Percentiles rank a stretch among this genome's conserved stretches.
phyloP scores from a whole-genome alignment of 2,797 vertebrate species.

The Gastrophryne carolinensis region DNA sequence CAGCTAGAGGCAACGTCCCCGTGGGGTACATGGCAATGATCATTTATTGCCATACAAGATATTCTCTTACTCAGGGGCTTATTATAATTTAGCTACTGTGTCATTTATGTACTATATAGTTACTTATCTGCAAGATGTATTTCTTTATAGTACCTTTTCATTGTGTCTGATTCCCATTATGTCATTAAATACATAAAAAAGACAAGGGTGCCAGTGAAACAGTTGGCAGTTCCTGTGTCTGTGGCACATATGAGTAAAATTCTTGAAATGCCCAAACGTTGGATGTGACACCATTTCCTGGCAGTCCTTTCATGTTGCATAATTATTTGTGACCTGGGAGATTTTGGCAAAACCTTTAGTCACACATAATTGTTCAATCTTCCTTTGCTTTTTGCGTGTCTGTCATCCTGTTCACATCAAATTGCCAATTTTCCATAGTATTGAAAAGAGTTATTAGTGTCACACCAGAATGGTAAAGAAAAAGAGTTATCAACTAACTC shows the following conservation, averaged over 20 bases:
- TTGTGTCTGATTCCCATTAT: conserved; percentile 2
- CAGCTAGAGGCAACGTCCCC: no score
- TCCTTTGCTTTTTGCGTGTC: conserved; percentile 25
- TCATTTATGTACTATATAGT: not conserved
- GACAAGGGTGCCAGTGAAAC: conserved; percentile 22
- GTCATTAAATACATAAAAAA: not conserved
- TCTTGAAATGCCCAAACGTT: not conserved
- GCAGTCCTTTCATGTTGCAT: conserved; percentile 35
- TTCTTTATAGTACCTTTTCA: conserved; percentile 19
- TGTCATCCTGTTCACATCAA: conserved; percentile 50
- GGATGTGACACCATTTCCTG: conserved; percentile 19
- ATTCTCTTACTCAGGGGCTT: no score
- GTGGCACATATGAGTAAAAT: conserved; percentile 3
- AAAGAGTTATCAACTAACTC: not conserved
- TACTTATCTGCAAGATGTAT: not conserved
- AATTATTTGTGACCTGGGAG: conserved; percentile 41
- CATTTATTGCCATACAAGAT: no score
- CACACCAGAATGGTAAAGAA: conserved; percentile 4
- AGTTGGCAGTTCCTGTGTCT: conserved; percentile 30
- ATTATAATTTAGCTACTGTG: no score
- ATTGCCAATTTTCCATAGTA: conserved; percentile 39
- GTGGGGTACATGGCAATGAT: no score
- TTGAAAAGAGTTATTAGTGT: conserved; percentile 29
- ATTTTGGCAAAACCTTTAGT: conserved; percentile 28
- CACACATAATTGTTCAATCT: conserved; percentile 31